Evolutionary conservation across 2,888 invertebrate species (phyloP), one percentile per base, ranked within the genome.

Genomic region (Acrocyrtus sp.): DNA sequence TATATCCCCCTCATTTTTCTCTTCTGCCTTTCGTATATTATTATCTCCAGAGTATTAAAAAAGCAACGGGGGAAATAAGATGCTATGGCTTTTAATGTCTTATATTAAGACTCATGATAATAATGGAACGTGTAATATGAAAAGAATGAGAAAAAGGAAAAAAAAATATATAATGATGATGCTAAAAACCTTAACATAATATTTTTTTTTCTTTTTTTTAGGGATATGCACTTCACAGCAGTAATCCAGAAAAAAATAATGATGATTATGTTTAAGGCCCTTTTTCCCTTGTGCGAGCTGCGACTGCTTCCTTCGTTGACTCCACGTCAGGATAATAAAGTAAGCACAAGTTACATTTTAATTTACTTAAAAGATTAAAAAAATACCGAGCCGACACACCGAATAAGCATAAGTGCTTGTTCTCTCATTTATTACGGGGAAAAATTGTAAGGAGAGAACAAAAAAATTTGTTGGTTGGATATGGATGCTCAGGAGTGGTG

Each of bases 21-120:
- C 39, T 8, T 17, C 50, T 39, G 12, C 12, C 27, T n/a, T 19
- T 43, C 27, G 39, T 41, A 17, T 27, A 8, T 61, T 4, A 50
- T 47, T 22, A 62, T 39, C 57, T 51, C 41, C 19, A 29, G 58
- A 26, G 65, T 45, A 65, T 47, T 47, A 65, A 60, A 56, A 60
- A 60, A 58, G 51, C 58, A 58, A 60, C 58, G 67, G 67, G 60
- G 45, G 67, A 67, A 67, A 67, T 67, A 67, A 67, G 67, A 67
- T 67, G 67, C 51, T 60, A 67, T 60, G 45, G 29, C 22, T 53
- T 47, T 51, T 67, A 67, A 67, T 67, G 58, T 51, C 67, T 67
- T 67, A 67, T 67, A 67, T 66, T 61, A 56, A 65, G 47, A 47
- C 26, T 56, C 29, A 65, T 63, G 53, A 63, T 45, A 26, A 53